Conservation (phyloP, 2,797 vertebrate species). For the Salmo trutta region DNA sequence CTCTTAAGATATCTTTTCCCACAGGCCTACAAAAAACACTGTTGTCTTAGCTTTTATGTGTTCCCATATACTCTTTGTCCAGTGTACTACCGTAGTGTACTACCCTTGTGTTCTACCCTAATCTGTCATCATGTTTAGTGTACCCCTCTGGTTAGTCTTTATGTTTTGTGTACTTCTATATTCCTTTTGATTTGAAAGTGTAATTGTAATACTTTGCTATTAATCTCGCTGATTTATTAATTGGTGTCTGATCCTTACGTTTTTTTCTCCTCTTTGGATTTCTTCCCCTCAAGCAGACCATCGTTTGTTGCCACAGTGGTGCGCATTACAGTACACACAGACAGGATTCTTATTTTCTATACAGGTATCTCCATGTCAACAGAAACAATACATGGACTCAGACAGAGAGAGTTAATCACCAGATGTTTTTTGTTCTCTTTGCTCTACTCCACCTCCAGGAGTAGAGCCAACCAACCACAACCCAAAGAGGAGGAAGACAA, state of each 20-base stretch:
- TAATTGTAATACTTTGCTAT: background rate
- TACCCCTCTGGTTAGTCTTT: too few species aligned
- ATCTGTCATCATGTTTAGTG: too few species aligned
- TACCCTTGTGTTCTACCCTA: too few species aligned
- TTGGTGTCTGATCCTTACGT: background rate
- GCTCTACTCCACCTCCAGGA: slow-evolving; percentile 49
- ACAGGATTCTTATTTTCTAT: slow-evolving; percentile 18
- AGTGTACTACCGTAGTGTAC: too few species aligned
- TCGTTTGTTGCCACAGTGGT: background rate
- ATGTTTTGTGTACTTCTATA: too few species aligned
- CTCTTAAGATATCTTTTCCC: too few species aligned
- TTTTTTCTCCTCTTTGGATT: background rate
- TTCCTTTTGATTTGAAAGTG: background rate
- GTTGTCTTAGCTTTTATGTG: too few species aligned
- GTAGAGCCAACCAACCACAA: slow-evolving; percentile 19
- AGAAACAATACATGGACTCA: slow-evolving; percentile 51
- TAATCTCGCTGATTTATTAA: background rate
- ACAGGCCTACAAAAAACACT: too few species aligned
- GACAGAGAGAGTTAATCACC: slow-evolving; percentile 54
- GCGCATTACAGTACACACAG: background rate
- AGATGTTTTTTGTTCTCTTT: slow-evolving; percentile 52
- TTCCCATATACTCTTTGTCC: too few species aligned
- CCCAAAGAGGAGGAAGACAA: slow-evolving; percentile 42
- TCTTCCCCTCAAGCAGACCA: background rate
- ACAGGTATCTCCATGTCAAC: slow-evolving; percentile 13